phyloP scores from a whole-genome alignment of 2,888 invertebrate genomes.

The Tineola bisselliella region DNA sequence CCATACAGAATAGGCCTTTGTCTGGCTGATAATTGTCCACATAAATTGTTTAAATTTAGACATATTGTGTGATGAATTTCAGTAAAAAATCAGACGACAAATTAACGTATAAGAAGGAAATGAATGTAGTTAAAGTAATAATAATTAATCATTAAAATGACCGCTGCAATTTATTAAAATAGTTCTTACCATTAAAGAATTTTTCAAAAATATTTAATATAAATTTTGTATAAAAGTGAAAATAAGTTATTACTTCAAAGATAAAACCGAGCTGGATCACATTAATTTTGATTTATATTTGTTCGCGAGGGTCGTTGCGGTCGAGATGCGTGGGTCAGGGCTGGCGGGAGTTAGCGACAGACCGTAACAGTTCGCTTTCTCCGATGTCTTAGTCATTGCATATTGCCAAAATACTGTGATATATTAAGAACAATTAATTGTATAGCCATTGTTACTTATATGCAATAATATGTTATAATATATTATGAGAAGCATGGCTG shows the following conservation, averaged over 20 bases:
- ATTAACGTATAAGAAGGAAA: too few species aligned
- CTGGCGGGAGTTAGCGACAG: constrained; percentile 6
- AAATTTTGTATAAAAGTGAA: background rate
- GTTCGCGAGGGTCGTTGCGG: constrained; percentile 7
- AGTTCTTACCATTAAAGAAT: too few species aligned
- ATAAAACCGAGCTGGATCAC: constrained; percentile 1
- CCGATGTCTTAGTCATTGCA: background rate
- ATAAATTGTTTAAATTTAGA: constrained; percentile 54
- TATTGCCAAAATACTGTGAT: background rate
- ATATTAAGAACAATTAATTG: background rate
- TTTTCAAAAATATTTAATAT: background rate
- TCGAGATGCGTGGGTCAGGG: background rate
- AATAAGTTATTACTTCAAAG: background rate
- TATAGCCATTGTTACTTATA: background rate
- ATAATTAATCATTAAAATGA: too few species aligned
- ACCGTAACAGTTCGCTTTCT: constrained; percentile 8
- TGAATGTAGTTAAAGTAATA: too few species aligned
- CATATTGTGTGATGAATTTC: constrained; percentile 33
- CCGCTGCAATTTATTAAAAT: too few species aligned
- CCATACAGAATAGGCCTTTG: constrained; percentile 29
- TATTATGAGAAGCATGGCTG: too few species aligned
- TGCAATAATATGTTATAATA: background rate
- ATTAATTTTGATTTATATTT: constrained; percentile 7
- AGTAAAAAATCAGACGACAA: background rate
- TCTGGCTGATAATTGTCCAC: constrained; percentile 56